Evolutionary conservation across 2,888 invertebrate genomes (phyloP), one percentile per base, ranked within the genome.

Genomic region (Patella depressa): DNA sequence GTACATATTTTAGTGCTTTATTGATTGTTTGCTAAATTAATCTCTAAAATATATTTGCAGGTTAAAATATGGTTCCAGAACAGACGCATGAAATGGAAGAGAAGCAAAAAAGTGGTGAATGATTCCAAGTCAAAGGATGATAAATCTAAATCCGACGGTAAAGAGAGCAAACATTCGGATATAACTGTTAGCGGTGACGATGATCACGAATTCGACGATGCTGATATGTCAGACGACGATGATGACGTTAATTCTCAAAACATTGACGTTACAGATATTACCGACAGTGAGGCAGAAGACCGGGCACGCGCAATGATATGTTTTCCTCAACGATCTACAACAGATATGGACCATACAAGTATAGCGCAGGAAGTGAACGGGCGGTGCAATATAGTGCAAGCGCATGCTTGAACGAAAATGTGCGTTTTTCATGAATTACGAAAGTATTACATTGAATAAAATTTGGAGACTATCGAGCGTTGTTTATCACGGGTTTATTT

Each of bases 21-120:
- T 34, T 34, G 4, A 34, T 45, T 45, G 45, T 9, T 45, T 9
- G 45, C 45, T 45, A 45, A 45, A 45, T 45, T 45, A 45, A 45
- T 45, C 7, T 45, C 9, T 45, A 45, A 45, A 45, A 45, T 73
- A 91, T 87, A 54, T 94, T 80, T 77, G 24, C 80, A 98, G 96
- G 98, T 98, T 82, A 98, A 98, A 94, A 98, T 98, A 88, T 98
- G 98, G 98, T 99, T 99, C 92, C 98, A 99, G 94, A 98, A 98
- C 92, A 94, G 98, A 74, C 94, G 98, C 87, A 98, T 98, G 98
- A 98, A 98, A 91, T 98, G 98, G 98, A 99, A 99, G 91, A 93
- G 99, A 15, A 98, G 97, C 83, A 98, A 98, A 94, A 98, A 98
- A 89, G 97, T 97, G 0, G 97, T 97, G 90, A 96, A 86, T 70